Percentiles rank a stretch among this genome's conserved stretches.
Conservation (phyloP, 1,140 invertebrate genomes). For the Drosophila nebulosa region DNA sequence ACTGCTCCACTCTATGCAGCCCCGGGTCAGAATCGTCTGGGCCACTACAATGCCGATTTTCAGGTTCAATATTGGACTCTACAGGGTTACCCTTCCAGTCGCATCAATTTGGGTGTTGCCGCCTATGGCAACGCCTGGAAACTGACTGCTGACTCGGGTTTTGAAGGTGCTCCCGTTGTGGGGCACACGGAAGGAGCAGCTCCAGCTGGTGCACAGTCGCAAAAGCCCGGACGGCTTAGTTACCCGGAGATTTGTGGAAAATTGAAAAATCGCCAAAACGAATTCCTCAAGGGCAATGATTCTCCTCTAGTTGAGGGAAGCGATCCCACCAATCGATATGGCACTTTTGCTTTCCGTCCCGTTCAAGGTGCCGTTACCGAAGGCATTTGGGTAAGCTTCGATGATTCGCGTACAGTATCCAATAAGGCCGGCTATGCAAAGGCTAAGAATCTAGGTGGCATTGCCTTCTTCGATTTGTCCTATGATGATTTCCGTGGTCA, state of each 20-base stretch:
- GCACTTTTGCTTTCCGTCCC: constrained; percentile 87
- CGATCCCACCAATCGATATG: constrained; percentile 88
- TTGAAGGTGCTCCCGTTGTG: constrained; percentile 88
- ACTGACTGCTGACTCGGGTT: constrained; percentile 86
- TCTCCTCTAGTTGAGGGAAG: constrained; percentile 85
- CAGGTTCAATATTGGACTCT: constrained; percentile 85
- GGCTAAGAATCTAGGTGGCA: constrained; percentile 88
- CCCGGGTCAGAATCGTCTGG: constrained; percentile 83
- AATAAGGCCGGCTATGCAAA: constrained; percentile 90
- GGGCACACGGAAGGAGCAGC: constrained; percentile 85
- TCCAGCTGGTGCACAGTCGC: constrained; percentile 84
- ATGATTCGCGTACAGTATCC: constrained; percentile 91
- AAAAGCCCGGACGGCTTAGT: constrained; percentile 87
- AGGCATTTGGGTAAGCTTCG: constrained; percentile 94
- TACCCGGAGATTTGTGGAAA: constrained; percentile 91
- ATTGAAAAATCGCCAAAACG: constrained; percentile 84
- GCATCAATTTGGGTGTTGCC: constrained; percentile 91
- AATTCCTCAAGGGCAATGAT: constrained; percentile 84
- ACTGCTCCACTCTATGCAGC: constrained; percentile 86
- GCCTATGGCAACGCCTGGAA: constrained; percentile 93
- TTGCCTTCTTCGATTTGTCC: constrained; percentile 90
- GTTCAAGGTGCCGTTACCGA: constrained; percentile 85
- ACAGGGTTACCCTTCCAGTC: constrained; percentile 85
- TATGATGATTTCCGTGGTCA: constrained; percentile 92
- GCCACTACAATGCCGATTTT: constrained; percentile 85